phyloP scores from a whole-genome alignment of 2,888 invertebrate genomes.

The Latheticus oryzae region DNA sequence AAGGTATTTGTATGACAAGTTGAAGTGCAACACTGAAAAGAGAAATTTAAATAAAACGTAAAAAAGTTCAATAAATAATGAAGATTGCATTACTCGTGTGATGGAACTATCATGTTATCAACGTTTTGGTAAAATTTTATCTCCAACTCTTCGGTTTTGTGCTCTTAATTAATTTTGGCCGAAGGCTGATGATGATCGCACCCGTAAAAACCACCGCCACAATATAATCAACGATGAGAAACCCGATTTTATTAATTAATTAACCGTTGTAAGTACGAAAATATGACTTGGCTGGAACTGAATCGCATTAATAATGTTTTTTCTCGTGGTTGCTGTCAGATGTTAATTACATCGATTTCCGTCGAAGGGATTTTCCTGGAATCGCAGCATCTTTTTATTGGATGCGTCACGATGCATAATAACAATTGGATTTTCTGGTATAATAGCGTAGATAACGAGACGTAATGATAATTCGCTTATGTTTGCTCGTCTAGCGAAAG shows the following conservation, averaged over 20 bases:
- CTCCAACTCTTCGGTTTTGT: not conserved
- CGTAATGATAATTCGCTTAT: conserved; percentile 36
- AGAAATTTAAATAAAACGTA: no score
- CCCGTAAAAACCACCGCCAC: conserved; percentile 32
- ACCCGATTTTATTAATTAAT: conserved; percentile 47
- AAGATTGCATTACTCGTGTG: no score
- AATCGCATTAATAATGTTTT: conserved; percentile 39
- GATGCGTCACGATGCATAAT: conserved; percentile 8
- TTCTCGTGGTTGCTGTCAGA: conserved; percentile 24
- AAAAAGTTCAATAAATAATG: no score
- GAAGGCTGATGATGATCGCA: conserved; percentile 42
- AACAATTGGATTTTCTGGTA: conserved; percentile 19
- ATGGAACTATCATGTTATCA: no score
- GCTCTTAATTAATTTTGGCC: conserved; percentile 46
- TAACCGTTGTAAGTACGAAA: conserved; percentile 43
- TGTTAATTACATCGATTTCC: conserved; percentile 28
- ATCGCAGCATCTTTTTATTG: conserved; percentile 6
- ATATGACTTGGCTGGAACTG: conserved; percentile 43
- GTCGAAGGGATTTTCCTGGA: conserved; percentile 28
- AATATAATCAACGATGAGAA: conserved; percentile 43
- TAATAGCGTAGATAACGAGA: conserved; percentile 10
- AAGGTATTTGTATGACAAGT: no score
- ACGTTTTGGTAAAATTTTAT: no score
- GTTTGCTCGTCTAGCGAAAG: conserved; percentile 4
- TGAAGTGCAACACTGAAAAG: no score